These are phyloP conservation scores for Anarhynchus alexandrinus DNA, from an alignment of 2,113 vertebrate genomes.

Conservation along the genomic window DNA sequence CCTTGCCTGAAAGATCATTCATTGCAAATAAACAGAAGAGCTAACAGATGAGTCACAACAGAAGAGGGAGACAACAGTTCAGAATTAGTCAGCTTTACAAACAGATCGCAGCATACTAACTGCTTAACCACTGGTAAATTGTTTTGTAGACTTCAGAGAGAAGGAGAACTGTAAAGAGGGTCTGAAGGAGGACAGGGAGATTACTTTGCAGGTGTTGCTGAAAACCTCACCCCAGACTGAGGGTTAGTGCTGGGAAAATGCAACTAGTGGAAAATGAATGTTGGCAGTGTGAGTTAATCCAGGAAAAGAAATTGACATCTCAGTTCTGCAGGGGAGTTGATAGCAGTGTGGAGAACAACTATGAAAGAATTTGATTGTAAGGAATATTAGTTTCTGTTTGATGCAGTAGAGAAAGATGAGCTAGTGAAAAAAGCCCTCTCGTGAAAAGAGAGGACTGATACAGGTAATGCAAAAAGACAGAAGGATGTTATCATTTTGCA, in stretches of 20 bases:
- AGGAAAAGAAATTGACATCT: neutral
- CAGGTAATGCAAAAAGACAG: neutral
- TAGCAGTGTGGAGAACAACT: neutral
- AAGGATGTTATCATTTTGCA: neutral
- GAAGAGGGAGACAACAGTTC: constrained; percentile 1
- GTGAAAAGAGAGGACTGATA: neutral
- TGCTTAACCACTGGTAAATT: neutral
- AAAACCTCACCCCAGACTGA: neutral
- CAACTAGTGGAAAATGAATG: neutral
- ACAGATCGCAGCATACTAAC: neutral
- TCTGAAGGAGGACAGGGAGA: neutral
- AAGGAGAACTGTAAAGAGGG: neutral
- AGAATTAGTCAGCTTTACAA: neutral
- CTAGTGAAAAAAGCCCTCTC: neutral
- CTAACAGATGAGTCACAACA: neutral
- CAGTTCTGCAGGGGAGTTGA: neutral
- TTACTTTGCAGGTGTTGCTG: neutral
- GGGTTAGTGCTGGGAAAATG: neutral
- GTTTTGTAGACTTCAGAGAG: neutral
- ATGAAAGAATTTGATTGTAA: neutral
- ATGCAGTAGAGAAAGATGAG: neutral
- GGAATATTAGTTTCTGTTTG: neutral
- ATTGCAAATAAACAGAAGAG: neutral
- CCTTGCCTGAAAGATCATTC: neutral
- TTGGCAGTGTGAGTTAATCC: neutral